These are phyloP conservation scores for Harpagifer antarcticus DNA, from an alignment of 2,797 vertebrate genomes.

Conservation along the genomic window DNA sequence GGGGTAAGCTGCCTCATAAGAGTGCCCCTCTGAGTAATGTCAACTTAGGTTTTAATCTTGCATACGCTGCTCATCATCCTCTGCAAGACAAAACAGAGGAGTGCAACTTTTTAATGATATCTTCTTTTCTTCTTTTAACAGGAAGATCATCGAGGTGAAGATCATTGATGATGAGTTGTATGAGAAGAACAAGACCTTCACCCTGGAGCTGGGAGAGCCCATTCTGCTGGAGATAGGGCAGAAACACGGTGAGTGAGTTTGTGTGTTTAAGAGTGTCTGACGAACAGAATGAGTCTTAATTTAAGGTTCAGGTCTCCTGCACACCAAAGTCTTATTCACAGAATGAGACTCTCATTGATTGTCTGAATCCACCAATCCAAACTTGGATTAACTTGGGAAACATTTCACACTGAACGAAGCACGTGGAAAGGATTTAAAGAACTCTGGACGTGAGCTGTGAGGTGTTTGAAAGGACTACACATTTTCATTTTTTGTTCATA, in stretches of 20 bases:
- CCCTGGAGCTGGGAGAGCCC: slow-evolving; percentile 87
- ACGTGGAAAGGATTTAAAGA: slow-evolving; percentile 4
- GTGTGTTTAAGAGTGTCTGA: slow-evolving; percentile 3
- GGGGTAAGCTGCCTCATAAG: neutral
- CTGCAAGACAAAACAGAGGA: slow-evolving; percentile 9
- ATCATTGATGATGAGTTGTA: slow-evolving; percentile 92
- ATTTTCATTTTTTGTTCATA: neutral
- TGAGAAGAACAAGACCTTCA: slow-evolving; percentile 90
- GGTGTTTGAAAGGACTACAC: neutral
- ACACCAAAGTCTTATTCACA: slow-evolving; percentile 13
- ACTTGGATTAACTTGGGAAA: slow-evolving; percentile 24
- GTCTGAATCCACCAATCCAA: slow-evolving; percentile 32
- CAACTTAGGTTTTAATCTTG: slow-evolving; percentile 14
- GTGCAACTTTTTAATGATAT: neutral
- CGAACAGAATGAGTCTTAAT: slow-evolving; percentile 32
- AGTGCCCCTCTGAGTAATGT: neutral
- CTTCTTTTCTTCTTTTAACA: slow-evolving; percentile 50
- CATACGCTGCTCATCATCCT: slow-evolving; percentile 8
- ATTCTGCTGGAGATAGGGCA: slow-evolving; percentile 86
- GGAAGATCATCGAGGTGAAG: slow-evolving; percentile 90
- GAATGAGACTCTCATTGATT: slow-evolving; percentile 36
- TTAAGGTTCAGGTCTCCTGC: slow-evolving; percentile 21
- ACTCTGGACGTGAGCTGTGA: neutral
- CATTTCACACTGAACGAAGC: slow-evolving; percentile 32
- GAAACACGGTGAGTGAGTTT: slow-evolving; percentile 76